Evolutionary conservation across 1,140 invertebrate species (phyloP), one percentile per base, ranked within the genome.

Genomic region (Dryas iulia): DNA sequence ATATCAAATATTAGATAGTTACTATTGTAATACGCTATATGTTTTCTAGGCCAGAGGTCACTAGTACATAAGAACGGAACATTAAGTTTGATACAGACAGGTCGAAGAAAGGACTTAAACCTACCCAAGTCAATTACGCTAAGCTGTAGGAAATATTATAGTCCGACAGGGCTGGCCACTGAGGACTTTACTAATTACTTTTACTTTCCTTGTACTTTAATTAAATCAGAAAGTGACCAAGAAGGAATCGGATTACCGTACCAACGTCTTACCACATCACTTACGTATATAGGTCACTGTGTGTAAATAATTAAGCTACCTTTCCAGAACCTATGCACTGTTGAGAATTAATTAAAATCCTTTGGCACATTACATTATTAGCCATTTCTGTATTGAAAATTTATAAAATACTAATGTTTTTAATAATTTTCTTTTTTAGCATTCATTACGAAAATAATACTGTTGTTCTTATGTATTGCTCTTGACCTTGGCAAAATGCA

Each of bases 161-260:
- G 39, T 14, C 39, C 10, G 18, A 18, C 39, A 47, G 7, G 39
- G 8, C 14, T 47, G 39, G 39, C 39, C 39, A 47, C 14, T 47
- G 7, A 18, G 39, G 14, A 21, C 39, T 47, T 21, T 47, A 10
- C 8, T 21, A 47, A 47, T 21, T 18, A 47, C 39, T 47, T 47
- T 47, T 21, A 47, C 39, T 47, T n/a, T 35, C 33, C n/a, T 47
- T 47, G 14, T 47, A 47, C 18, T 21, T 47, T 47, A 47, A 47
- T 47, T 47, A 47, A 47, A 47, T 47, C 39, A 47, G 39, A 7
- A 47, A 47, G 33, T 39, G 33, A 39, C n/a, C n/a, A 39, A 39
- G 39, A 7, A 6, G 39, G 39, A 47, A 2, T 47, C 18, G 18
- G 14, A 18, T 47, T 47, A 47, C 39, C 39, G 39, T n/a, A n/a